Evolutionary conservation across 2,113 vertebrate genomes (phyloP).

Genomic region (western clawed frog (Xenopus tropicalis)): DNA sequence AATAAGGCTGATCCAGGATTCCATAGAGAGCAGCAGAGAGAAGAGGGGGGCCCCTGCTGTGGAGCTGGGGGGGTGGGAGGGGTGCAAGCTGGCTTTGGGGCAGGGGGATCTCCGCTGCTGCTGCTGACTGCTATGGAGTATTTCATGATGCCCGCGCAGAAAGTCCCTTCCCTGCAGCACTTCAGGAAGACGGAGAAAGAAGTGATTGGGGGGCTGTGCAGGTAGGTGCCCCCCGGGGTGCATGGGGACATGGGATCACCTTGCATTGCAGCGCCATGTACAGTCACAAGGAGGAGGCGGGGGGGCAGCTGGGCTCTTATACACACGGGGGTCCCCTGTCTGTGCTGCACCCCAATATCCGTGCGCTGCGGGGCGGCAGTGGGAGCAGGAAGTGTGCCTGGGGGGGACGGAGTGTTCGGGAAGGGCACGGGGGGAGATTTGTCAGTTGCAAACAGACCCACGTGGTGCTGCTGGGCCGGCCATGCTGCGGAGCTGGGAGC

Average conservation of each 20-base stretch:
- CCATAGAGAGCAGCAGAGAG: neutral
- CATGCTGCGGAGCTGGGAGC: conserved; percentile 49
- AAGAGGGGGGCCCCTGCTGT: neutral
- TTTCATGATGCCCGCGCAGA: conserved; percentile 95
- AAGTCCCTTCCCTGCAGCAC: conserved; percentile 92
- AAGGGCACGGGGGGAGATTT: conserved; percentile 62
- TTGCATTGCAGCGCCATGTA: conserved; percentile 40
- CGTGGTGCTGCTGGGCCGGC: conserved; percentile 80
- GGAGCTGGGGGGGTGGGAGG: conserved; percentile 18
- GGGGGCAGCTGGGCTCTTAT: neutral
- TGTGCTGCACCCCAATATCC: neutral
- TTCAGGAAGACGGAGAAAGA: conserved; percentile 97
- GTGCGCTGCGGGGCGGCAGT: neutral
- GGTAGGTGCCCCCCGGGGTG: conserved; percentile 69
- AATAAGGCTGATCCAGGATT: conserved; percentile 25
- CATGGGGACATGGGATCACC: conserved; percentile 30
- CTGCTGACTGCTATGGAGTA: conserved; percentile 81
- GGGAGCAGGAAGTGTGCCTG: conserved; percentile 34
- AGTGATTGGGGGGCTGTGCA: conserved; percentile 93
- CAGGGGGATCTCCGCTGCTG: conserved; percentile 18
- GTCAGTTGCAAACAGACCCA: conserved; percentile 87
- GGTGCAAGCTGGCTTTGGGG: conserved; percentile 8
- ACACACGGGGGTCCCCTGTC: neutral
- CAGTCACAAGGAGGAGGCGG: no score
- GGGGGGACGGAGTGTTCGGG: conserved; percentile 4